Base-by-base conservation (phyloP, 1,140 invertebrate species). In the Nasonia longicornis region DNA sequence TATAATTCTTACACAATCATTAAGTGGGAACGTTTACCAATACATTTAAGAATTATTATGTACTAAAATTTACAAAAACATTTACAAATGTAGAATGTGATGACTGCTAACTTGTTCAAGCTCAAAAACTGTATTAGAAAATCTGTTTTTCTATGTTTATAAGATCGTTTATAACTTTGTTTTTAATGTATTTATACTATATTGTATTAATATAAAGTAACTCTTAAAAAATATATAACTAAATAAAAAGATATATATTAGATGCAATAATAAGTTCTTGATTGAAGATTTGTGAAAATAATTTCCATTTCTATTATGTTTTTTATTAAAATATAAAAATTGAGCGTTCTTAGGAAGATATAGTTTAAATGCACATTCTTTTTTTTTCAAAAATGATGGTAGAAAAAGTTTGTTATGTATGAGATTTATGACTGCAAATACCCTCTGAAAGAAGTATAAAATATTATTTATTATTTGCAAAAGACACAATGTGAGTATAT, bases 391-490 rank as follows among this genome's bases (percentile, higher is more conserved):
- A 42, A 71, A 71, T 11, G 20, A 11, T 22, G 14, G 31, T 67
- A 78, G 22, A 78, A 48, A 74, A 77, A 74, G 48, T 52, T 79
- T 83, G 75, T 70, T 70, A 69, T 42, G 38, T 42, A 52, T 45
- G 16, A 20, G 52, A 14, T 77, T 84, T 89, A 90, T 78, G 87
- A 90, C 83, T 91, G 90, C 42, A 92, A 84, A 84, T 92, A 92
- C 45, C 91, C 91, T 8, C 91, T 92, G 85, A 80, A 90, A 91
- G 86, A 84, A 84, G 85, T 83, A 84, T 69, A 75, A 22, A 64
- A 75, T n/a, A 75, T 78, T 45, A 79, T 79, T 69, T 67, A 11
- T 80, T 67, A 48, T 77, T 64, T 22, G n/a, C 16, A n/a, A 58
- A 58, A 58, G 14, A 6, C 20, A 58, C 0, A n/a, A 58, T n/a